Conservation (phyloP, 2,797 vertebrate genomes). For the Ceyx erithaca region DNA sequence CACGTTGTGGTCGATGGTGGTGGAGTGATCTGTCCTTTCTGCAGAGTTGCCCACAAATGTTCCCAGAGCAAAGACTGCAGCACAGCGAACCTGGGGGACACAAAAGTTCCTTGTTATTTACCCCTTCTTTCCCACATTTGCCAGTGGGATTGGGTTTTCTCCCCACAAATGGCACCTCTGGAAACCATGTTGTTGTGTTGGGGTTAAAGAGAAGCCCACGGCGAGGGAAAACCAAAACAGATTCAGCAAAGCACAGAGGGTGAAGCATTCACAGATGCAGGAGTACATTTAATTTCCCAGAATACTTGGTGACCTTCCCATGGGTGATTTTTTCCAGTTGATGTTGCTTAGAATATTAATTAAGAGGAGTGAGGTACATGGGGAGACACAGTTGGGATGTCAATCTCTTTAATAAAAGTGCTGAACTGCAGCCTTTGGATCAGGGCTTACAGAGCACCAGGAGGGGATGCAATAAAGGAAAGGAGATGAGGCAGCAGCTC, state of each 20-base stretch:
- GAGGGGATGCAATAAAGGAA: neutral
- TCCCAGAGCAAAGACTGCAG: conserved; percentile 93
- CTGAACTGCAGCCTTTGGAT: neutral
- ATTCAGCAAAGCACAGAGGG: neutral
- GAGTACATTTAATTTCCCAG: neutral
- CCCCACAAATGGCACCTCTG: neutral
- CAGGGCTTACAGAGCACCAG: neutral
- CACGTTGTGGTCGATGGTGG: conserved; percentile 98
- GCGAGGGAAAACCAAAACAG: neutral
- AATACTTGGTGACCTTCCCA: neutral
- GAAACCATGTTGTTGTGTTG: neutral
- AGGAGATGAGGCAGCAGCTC: neutral
- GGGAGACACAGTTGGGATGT: neutral
- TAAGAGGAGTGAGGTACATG: neutral
- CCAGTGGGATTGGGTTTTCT: rapidly evolving
- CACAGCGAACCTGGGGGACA: conserved; percentile 88
- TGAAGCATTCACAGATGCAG: neutral
- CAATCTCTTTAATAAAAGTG: neutral
- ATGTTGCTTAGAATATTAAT: neutral
- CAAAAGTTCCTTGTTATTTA: neutral
- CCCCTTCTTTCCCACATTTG: neutral
- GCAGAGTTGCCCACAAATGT: conserved; percentile 97
- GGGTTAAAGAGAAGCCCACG: neutral
- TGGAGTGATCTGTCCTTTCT: conserved; percentile 95
- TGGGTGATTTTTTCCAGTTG: conserved; percentile 1